These are phyloP conservation scores for Procambarus clarkii DNA, from an alignment of 1,140 invertebrate species.

Conservation along the genomic window DNA sequence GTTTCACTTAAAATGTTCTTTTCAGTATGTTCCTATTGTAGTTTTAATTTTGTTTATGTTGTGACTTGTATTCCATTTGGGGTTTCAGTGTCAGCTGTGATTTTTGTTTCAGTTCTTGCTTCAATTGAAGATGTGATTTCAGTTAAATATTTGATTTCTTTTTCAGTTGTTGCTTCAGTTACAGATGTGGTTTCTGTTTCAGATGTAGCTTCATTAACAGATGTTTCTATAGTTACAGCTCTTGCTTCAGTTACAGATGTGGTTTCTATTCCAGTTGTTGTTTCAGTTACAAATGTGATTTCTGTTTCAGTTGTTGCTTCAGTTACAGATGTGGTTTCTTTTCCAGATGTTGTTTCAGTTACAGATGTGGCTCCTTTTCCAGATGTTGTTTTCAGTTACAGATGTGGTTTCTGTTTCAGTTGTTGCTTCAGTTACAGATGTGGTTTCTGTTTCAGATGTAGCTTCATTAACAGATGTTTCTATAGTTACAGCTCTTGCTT, in stretches of 20 bases:
- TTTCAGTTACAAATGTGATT: not conserved
- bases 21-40: not conserved
- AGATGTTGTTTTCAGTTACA: not conserved
- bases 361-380: not conserved
- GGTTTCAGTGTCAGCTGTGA: not conserved
- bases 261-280: not conserved
- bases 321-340: not conserved
- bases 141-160: not conserved
- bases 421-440: not conserved
- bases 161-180: not conserved
- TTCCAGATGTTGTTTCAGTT: too few species aligned
- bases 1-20: not conserved
- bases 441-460: not conserved
- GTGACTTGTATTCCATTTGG: not conserved
- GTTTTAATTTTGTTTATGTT: not conserved
- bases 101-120: not conserved
- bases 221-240: too few species aligned
- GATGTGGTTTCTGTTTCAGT: not conserved
- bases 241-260: not conserved
- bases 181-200: not conserved
- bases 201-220: not conserved
- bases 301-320: not conserved
- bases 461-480: too few species aligned
- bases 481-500: not conserved
- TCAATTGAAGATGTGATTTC: not conserved